phyloP scores from a whole-genome alignment of 1,140 invertebrate species.

The Hyphantria cunea region DNA sequence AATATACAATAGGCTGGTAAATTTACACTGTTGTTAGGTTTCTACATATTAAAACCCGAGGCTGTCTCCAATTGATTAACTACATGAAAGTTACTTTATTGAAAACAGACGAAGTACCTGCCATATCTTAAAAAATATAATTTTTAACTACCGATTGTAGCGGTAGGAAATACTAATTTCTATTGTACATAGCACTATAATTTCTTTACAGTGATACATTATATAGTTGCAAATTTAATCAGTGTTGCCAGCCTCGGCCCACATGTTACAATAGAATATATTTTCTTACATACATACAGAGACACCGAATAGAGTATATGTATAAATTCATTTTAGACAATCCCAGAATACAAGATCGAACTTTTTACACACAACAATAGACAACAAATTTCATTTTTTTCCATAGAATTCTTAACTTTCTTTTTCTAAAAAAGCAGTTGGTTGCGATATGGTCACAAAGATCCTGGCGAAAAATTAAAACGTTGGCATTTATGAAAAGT shows the following conservation, averaged over 20 bases:
- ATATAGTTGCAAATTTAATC: constrained; percentile 1
- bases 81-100: constrained; percentile 5
- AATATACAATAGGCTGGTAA: constrained; percentile 81
- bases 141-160: too few relatives aligned
- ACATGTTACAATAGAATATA: constrained; percentile 78
- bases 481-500: constrained; percentile 63
- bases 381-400: constrained; percentile 62
- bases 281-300: constrained; percentile 74
- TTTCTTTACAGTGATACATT: constrained; percentile 1
- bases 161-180: too few relatives aligned
- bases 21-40: constrained; percentile 80
- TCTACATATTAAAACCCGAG: constrained; percentile 72
- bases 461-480: constrained; percentile 74
- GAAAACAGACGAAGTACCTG: too few relatives aligned
- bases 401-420: constrained; percentile 49
- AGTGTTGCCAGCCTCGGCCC: constrained; percentile 42
- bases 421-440: constrained; percentile 63
- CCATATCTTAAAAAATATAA: too few relatives aligned
- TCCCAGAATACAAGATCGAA: constrained; percentile 81
- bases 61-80: constrained; percentile 35
- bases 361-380: constrained; percentile 78
- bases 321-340: constrained; percentile 76
- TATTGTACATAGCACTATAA: not conserved
- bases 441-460: constrained; percentile 77
- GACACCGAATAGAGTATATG: constrained; percentile 74